phyloP scores from a whole-genome alignment of 2,113 vertebrate genomes.

The Panthera uncia region DNA sequence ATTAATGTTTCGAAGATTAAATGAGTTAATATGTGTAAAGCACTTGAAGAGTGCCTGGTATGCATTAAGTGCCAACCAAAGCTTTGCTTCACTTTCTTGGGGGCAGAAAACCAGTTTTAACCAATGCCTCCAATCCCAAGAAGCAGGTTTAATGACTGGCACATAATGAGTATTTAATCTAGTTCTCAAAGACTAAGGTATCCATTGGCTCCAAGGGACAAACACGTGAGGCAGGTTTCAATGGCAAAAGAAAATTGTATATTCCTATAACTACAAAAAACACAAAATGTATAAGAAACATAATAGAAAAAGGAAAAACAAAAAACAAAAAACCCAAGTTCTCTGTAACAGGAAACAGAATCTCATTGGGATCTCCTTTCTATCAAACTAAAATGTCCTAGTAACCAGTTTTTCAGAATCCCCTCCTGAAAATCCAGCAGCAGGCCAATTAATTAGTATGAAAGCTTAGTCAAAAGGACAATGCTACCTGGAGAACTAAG shows the following conservation, averaged over 20 bases:
- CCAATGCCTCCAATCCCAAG: neutral
- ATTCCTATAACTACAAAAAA: neutral
- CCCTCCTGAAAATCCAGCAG: constrained; percentile 52
- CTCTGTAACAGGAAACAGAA: constrained; percentile 61
- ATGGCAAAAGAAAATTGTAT: constrained; percentile 27
- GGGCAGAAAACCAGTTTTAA: neutral
- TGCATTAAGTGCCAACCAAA: neutral
- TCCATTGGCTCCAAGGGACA: neutral
- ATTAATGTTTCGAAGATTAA: neutral
- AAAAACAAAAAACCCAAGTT: neutral
- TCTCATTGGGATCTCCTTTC: constrained; percentile 7
- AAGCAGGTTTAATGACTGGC: neutral
- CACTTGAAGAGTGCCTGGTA: neutral
- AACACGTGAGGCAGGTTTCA: neutral
- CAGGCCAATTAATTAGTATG: constrained; percentile 71
- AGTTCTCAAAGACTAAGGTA: constrained; percentile 28
- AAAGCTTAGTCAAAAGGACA: constrained; percentile 72
- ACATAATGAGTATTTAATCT: neutral
- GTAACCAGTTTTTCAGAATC: constrained; percentile 55
- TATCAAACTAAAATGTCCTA: constrained; percentile 35
- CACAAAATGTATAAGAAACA: neutral
- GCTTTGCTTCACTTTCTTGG: neutral
- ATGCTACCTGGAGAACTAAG: constrained; percentile 62
- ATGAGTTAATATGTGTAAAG: neutral
- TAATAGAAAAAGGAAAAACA: neutral